Percentiles rank a stretch among this genome's conserved stretches.
Conservation (phyloP, 2,888 invertebrate genomes). For the Leistus spinibarbis region DNA sequence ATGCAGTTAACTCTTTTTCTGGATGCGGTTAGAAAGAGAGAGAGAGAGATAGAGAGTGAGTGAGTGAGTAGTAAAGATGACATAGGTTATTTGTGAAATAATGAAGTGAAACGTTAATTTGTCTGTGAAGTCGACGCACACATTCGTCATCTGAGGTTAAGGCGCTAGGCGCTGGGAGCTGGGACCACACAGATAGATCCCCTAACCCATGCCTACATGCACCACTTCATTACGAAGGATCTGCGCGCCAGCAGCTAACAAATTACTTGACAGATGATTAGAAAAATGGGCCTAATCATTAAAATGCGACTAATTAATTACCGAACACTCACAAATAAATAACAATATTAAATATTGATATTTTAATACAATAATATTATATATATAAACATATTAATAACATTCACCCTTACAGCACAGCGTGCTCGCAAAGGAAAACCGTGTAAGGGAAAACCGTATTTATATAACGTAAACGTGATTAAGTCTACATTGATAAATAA, state of each 20-base stretch:
- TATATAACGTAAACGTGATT: no score
- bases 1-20: no score
- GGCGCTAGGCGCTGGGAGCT: background rate
- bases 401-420: no score
- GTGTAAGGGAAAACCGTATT: no score
- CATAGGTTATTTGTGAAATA: slow-evolving; percentile 13
- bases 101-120: slow-evolving; percentile 14
- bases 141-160: background rate
- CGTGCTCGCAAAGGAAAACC: no score
- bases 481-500: background rate
- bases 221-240: background rate
- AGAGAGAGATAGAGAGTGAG: background rate
- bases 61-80: background rate
- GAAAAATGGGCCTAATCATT: background rate
- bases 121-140: slow-evolving; percentile 1
- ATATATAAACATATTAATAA: background rate
- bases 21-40: background rate
- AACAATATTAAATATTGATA: background rate
- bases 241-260: background rate
- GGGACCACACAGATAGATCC: background rate
- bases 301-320: background rate
- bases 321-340: background rate
- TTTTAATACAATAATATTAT: background rate
- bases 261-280: background rate
- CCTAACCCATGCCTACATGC: background rate